A percentile compares a stretch with the other conserved stretches of the same genome.
These are phyloP conservation scores for Pica pica DNA, from an alignment of 2,113 vertebrate species.

Conservation along the genomic window DNA sequence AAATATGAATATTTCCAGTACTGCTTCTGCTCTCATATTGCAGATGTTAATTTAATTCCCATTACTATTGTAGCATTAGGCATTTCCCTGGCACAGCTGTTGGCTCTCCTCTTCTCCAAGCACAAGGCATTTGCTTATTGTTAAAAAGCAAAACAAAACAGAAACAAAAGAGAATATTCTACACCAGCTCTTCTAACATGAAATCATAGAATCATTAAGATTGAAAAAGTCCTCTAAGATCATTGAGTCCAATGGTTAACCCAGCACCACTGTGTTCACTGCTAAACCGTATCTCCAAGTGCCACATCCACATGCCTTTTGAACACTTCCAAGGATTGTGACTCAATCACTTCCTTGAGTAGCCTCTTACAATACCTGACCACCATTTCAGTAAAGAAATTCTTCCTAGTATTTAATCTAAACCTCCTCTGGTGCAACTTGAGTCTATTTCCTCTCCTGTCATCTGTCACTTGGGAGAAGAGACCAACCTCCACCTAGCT, in stretches of 20 bases:
- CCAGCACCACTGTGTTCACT: neutral
- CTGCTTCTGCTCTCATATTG: neutral
- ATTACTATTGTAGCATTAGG: neutral
- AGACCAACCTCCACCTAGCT: neutral
- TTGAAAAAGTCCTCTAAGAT: neutral
- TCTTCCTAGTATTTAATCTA: neutral
- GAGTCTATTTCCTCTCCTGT: neutral
- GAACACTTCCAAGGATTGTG: neutral
- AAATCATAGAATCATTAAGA: neutral
- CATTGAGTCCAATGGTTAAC: neutral
- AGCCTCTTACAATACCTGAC: neutral
- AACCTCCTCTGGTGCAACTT: neutral
- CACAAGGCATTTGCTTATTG: neutral
- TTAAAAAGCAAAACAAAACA: neutral
- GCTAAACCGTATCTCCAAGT: neutral
- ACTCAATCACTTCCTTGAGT: neutral
- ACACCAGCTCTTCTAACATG: neutral
- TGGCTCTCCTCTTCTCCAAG: neutral
- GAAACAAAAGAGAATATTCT: neutral
- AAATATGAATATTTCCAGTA: neutral
- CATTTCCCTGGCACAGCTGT: neutral
- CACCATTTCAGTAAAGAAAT: neutral
- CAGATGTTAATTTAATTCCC: neutral
- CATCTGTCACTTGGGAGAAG: neutral
- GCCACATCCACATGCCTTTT: fast-evolving